Conservation (phyloP, 1,140 invertebrate genomes). For the Leptinotarsa undecemlineata region DNA sequence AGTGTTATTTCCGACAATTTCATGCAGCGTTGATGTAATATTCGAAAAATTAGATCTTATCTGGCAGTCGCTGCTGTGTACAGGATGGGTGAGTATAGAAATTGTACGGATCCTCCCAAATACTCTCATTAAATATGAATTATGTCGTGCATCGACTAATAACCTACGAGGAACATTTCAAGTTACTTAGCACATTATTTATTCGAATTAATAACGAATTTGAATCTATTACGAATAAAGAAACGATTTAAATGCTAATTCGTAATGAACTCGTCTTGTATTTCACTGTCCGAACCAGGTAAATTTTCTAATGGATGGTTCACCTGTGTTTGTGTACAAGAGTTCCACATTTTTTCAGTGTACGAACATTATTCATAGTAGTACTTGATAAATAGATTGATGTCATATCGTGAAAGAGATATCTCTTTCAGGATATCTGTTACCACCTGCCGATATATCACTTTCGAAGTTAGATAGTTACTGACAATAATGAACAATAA, state of each 20-base stretch:
- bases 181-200: background rate
- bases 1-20: no score
- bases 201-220: background rate
- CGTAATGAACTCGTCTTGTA: background rate
- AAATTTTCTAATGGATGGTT: background rate
- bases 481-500: no score
- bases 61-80: no score
- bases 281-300: background rate
- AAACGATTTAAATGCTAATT: slow-evolving; percentile 4
- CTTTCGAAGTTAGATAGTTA: no score
- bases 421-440: background rate
- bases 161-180: background rate
- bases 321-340: background rate
- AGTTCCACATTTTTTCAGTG: background rate
- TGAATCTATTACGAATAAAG: background rate
- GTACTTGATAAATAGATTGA: background rate
- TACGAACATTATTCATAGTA: background rate
- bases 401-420: background rate
- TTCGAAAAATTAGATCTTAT: no score
- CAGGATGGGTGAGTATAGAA: no score
- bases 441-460: background rate
- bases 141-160: background rate
- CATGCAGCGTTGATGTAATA: no score
- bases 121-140: background rate
- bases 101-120: no score